Percentiles rank a stretch among this genome's conserved stretches.
These are phyloP conservation scores for Campopleginae sp. DNA, from an alignment of 2,888 invertebrate genomes.

Conservation along the genomic window DNA sequence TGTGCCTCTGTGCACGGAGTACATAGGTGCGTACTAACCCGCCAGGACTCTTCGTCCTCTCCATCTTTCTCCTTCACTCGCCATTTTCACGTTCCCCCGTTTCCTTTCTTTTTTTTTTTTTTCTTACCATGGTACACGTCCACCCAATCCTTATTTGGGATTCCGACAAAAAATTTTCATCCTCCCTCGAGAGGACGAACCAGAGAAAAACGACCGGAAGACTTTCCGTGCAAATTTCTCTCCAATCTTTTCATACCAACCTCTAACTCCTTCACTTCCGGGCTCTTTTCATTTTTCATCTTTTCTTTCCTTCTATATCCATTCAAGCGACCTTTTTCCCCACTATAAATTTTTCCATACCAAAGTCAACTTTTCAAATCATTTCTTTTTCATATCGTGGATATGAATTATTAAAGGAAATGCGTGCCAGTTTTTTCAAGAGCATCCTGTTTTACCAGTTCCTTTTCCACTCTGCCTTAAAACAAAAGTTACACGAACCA, in stretches of 20 bases:
- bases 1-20: neutral
- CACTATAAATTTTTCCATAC: conserved; percentile 54
- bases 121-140: conserved; percentile 16
- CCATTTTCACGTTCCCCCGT: neutral
- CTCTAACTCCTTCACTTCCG: conserved; percentile 42
- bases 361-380: conserved; percentile 53
- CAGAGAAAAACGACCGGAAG: conserved; percentile 56
- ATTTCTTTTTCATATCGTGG: conserved; percentile 59
- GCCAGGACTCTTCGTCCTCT: conserved; percentile 22
- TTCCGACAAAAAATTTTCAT: conserved; percentile 59
- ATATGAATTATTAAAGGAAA: conserved; percentile 42
- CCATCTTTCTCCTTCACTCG: neutral
- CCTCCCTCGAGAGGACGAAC: conserved; percentile 51
- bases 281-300: conserved; percentile 21
- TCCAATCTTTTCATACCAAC: conserved; percentile 62
- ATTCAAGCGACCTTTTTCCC: conserved; percentile 55
- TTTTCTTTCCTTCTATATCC: conserved; percentile 35
- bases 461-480: neutral
- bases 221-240: conserved; percentile 61
- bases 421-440: conserved; percentile 28
- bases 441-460: conserved; percentile 1
- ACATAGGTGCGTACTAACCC: conserved; percentile 46
- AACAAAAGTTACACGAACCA: neutral
- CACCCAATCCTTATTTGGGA: conserved; percentile 53
- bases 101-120: too few species aligned